A percentile compares a stretch with the other conserved stretches of the same genome.
phyloP scores from a whole-genome alignment of 2,113 vertebrate genomes.

The Enhydra lutris region DNA sequence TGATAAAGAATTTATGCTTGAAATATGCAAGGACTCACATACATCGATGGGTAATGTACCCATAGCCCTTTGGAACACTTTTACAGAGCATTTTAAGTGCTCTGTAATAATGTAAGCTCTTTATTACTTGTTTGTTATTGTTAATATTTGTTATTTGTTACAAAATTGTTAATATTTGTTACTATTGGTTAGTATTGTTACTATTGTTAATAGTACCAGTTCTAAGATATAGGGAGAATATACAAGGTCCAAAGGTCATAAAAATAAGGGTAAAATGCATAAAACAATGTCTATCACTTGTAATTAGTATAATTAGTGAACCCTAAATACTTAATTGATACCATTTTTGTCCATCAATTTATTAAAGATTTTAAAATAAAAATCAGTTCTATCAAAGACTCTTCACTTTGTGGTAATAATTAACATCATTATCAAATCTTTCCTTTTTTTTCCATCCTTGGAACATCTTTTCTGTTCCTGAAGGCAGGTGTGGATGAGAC shows the following conservation, averaged over 20 bases:
- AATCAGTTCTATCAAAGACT: not conserved
- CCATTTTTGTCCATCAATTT: not conserved
- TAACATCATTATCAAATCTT: not conserved
- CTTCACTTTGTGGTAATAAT: not conserved
- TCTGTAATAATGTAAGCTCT: not conserved
- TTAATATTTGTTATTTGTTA: not conserved
- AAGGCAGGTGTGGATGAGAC: not conserved
- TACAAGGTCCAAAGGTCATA: not conserved
- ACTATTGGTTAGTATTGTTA: not conserved
- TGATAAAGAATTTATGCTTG: not conserved
- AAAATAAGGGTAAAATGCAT: not conserved
- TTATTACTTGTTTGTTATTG: not conserved
- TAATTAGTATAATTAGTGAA: not conserved
- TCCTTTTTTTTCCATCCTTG: too few relatives aligned
- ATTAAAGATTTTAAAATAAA: not conserved
- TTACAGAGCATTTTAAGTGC: not conserved
- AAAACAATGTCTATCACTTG: not conserved
- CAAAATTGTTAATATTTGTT: not conserved
- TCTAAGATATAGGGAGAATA: not conserved
- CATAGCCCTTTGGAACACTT: not conserved
- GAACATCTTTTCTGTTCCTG: not conserved
- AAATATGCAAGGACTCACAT: not conserved
- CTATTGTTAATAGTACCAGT: not conserved
- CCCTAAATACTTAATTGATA: not conserved
- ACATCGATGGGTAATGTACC: accelerated